phyloP scores from a whole-genome alignment of 2,113 vertebrate genomes.

The Psophia crepitans region DNA sequence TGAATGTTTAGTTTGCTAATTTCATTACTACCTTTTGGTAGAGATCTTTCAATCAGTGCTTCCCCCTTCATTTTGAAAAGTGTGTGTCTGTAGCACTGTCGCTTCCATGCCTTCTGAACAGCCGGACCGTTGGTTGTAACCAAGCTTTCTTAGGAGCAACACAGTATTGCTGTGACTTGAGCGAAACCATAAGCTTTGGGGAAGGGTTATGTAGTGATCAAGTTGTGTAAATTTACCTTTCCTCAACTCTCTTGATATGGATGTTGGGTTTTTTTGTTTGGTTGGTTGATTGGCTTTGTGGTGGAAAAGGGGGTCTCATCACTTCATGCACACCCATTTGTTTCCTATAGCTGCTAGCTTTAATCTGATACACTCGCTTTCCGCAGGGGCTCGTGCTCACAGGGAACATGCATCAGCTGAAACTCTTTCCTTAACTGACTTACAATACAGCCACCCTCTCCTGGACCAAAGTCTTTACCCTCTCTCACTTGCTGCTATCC shows the following conservation, averaged over 20 bases:
- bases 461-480: background rate
- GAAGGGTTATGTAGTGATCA: background rate
- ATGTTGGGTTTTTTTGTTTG: no score
- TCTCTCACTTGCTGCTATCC: background rate
- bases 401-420: background rate
- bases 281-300: background rate
- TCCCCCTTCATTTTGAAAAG: background rate
- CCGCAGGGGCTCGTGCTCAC: background rate
- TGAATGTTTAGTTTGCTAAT: background rate
- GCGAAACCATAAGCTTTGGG: fast-evolving
- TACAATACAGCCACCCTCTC: background rate
- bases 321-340: background rate
- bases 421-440: background rate
- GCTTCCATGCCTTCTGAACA: background rate
- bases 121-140: fast-evolving
- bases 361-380: background rate
- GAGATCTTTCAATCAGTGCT: background rate
- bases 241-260: background rate
- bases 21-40: background rate
- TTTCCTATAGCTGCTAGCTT: background rate
- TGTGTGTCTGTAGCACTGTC: background rate
- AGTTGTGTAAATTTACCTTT: background rate
- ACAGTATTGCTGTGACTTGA: background rate
- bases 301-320: background rate
- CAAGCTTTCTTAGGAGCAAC: background rate